A percentile compares a stretch with the other conserved stretches of the same genome.
These are phyloP conservation scores for Galaxea fascicularis DNA, from an alignment of 92 coral and sea anemone species.

Conservation along the genomic window DNA sequence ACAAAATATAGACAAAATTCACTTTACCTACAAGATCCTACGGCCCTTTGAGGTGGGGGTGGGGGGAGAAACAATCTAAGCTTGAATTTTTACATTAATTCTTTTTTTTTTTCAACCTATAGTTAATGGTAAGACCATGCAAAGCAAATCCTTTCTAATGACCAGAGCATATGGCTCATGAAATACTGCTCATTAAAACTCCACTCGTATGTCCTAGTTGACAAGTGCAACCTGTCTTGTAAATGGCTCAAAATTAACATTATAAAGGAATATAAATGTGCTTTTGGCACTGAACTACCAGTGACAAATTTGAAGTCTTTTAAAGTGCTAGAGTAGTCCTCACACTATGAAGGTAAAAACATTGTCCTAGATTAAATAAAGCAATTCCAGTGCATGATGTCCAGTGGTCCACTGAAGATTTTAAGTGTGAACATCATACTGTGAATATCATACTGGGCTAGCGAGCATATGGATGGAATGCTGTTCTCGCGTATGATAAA, in stretches of 20 bases:
- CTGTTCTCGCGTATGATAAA: constrained; percentile 70
- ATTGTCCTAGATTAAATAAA: neutral
- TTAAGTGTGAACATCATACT: neutral
- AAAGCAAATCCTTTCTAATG: neutral
- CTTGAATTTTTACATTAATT: constrained; percentile 17
- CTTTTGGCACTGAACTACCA: neutral
- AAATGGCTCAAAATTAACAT: constrained; percentile 4
- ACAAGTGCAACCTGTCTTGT: constrained; percentile 1
- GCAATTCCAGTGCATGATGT: constrained; percentile 18
- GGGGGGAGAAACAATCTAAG: neutral
- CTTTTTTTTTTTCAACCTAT: constrained; percentile 18
- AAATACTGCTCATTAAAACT: constrained; percentile 7
- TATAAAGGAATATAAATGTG: constrained; percentile 8
- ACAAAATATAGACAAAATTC: constrained; percentile 30
- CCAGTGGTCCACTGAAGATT: constrained; percentile 19
- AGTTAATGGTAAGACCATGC: constrained; percentile 4
- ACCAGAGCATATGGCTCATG: neutral
- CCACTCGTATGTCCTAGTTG: neutral
- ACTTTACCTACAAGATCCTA: constrained; percentile 1
- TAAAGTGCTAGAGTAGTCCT: constrained; percentile 5
- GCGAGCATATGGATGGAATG: constrained; percentile 95
- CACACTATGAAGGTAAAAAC: constrained; percentile 13
- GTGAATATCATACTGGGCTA: constrained; percentile 32
- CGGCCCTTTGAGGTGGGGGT: constrained; percentile 31
- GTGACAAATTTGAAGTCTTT: neutral